Evolutionary conservation across 1,140 invertebrate species (phyloP).

Genomic region (Tetramorium alpestre): DNA sequence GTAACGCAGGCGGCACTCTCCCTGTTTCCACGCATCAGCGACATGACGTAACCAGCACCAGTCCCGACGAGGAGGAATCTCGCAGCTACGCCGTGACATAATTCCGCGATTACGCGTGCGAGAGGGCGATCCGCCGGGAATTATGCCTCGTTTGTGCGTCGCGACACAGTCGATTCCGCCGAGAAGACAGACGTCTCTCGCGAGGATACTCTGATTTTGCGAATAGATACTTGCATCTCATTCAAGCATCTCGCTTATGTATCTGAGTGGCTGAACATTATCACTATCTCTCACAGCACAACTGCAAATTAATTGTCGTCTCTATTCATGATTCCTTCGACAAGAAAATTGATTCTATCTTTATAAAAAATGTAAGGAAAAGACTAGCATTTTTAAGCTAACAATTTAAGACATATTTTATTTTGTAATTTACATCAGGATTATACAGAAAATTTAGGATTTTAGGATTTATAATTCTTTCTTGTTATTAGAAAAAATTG

Average conservation of each 20-base stretch:
- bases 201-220: slow-evolving; percentile 9
- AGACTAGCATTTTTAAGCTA: neutral
- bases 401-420: neutral
- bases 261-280: neutral
- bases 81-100: slow-evolving; percentile 72
- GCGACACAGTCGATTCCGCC: neutral
- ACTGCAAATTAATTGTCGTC: neutral
- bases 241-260: neutral
- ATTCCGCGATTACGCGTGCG: slow-evolving; percentile 67
- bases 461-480: neutral
- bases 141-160: slow-evolving; percentile 33
- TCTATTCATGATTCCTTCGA: neutral
- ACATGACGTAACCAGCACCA: slow-evolving; percentile 66
- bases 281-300: neutral
- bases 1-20: slow-evolving; percentile 50
- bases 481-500: neutral
- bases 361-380: neutral
- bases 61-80: slow-evolving; percentile 34
- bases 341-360: neutral
- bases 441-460: neutral
- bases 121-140: slow-evolving; percentile 59
- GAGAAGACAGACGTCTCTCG: neutral
- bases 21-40: slow-evolving; percentile 49
- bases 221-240: neutral
- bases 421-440: neutral